These are phyloP conservation scores for Campylorhamphus procurvoides DNA, from an alignment of 2,113 vertebrate genomes.

Conservation along the genomic window DNA sequence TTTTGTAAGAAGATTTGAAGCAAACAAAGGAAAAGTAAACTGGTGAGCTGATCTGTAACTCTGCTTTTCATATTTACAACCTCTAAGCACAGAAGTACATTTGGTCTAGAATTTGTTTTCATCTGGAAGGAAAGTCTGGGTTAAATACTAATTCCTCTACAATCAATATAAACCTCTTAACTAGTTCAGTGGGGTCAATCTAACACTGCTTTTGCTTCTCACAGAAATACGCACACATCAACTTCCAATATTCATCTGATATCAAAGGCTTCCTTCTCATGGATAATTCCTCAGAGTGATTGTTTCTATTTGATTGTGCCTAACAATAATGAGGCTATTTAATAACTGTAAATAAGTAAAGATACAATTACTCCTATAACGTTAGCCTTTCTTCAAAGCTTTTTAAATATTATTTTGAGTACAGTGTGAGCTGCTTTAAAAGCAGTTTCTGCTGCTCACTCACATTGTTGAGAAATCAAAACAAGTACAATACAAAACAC, in stretches of 20 bases:
- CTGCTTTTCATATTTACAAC: slow-evolving; percentile 59
- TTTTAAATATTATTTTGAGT: slow-evolving; percentile 60
- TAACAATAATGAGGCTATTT: slow-evolving; percentile 40
- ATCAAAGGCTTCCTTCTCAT: slow-evolving; percentile 63
- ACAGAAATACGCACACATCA: slow-evolving; percentile 49
- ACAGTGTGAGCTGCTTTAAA: slow-evolving; percentile 41
- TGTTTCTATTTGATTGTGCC: slow-evolving; percentile 39
- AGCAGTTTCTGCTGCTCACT: slow-evolving; percentile 37
- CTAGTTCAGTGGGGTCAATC: background rate
- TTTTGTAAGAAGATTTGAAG: slow-evolving; percentile 41
- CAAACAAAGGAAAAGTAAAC: slow-evolving; percentile 50
- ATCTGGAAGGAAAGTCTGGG: slow-evolving; percentile 51
- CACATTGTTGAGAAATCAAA: slow-evolving; percentile 35
- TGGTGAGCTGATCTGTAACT: slow-evolving; percentile 31
- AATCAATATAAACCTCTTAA: slow-evolving; percentile 10
- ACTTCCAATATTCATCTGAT: slow-evolving; percentile 50
- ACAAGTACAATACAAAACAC: slow-evolving; percentile 38
- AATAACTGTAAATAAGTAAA: background rate
- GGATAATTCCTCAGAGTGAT: slow-evolving; percentile 41
- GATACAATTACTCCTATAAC: slow-evolving; percentile 18
- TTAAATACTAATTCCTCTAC: slow-evolving; percentile 11
- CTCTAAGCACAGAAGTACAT: slow-evolving; percentile 38
- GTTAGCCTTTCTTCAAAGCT: slow-evolving; percentile 43
- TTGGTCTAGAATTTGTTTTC: slow-evolving; percentile 55
- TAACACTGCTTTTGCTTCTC: slow-evolving; percentile 34